These are phyloP conservation scores for Agapornis canus DNA, from an alignment of 2,797 vertebrate genomes.

Conservation along the genomic window DNA sequence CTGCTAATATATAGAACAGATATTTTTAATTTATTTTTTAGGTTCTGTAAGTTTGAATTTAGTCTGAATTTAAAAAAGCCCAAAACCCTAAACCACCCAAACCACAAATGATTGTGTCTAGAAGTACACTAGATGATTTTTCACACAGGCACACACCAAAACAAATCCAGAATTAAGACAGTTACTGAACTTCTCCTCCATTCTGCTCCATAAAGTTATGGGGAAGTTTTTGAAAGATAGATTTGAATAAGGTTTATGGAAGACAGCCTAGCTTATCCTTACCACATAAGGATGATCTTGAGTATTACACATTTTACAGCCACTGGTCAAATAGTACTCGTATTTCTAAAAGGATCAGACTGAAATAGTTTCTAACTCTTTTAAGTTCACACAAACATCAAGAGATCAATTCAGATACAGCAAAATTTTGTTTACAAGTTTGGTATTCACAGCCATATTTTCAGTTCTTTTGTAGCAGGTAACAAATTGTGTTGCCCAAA, in stretches of 20 bases:
- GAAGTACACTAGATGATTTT: neutral
- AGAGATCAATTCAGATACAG: neutral
- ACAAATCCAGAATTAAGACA: neutral
- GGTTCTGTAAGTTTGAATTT: neutral
- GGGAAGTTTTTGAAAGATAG: neutral
- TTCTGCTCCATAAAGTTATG: neutral
- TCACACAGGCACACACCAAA: neutral
- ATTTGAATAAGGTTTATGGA: neutral
- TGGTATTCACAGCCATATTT: neutral
- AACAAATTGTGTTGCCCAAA: neutral
- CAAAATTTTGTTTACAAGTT: neutral
- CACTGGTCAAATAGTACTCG: neutral
- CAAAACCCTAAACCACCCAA: neutral
- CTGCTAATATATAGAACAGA: neutral
- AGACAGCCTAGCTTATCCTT: neutral
- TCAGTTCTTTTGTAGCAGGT: neutral
- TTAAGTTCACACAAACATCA: neutral
- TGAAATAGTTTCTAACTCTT: neutral
- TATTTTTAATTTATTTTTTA: neutral
- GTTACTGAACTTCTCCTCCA: neutral
- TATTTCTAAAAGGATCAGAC: neutral
- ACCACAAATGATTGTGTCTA: neutral
- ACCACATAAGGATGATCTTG: neutral
- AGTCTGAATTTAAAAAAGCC: neutral
- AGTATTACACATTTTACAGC: neutral